A percentile compares a stretch with the other conserved stretches of the same genome.
These are phyloP conservation scores for Asarcornis scutulata DNA, from an alignment of 2,113 vertebrate genomes.

Conservation along the genomic window DNA sequence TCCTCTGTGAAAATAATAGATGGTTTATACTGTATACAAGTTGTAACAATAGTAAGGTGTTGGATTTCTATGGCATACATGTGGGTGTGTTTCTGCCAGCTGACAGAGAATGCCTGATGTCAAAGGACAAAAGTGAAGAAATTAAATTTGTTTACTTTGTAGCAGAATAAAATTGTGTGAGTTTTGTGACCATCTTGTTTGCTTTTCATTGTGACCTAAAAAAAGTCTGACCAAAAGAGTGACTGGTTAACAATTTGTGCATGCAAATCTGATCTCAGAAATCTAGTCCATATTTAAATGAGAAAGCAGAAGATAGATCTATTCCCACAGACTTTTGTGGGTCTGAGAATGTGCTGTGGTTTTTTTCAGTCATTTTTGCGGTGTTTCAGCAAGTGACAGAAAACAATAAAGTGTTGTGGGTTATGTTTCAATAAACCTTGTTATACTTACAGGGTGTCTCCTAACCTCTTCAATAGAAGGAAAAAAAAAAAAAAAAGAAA, in stretches of 20 bases:
- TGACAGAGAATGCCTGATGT: not conserved
- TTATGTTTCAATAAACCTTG: conserved; percentile 13
- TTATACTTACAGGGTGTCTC: not conserved
- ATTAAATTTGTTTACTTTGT: not conserved
- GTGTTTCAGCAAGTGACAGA: not conserved
- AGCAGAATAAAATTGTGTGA: not conserved
- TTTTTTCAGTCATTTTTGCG: not conserved
- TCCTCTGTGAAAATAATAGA: not conserved
- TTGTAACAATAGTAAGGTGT: not conserved
- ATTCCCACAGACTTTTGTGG: not conserved
- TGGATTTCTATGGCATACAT: not conserved
- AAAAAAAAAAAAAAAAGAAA: not conserved
- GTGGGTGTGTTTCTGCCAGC: not conserved
- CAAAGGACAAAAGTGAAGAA: not conserved
- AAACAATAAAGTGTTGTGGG: not conserved
- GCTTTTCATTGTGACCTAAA: not conserved
- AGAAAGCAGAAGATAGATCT: not conserved
- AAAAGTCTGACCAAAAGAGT: not conserved
- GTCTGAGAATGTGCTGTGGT: accelerated
- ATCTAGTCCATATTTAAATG: not conserved
- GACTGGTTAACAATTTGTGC: not conserved
- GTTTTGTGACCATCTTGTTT: not conserved
- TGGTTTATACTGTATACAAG: not conserved
- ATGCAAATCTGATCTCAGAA: not conserved
- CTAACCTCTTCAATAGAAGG: not conserved